phyloP scores from a whole-genome alignment of 2,797 vertebrate genomes.

The Halcyon chelicuti region DNA sequence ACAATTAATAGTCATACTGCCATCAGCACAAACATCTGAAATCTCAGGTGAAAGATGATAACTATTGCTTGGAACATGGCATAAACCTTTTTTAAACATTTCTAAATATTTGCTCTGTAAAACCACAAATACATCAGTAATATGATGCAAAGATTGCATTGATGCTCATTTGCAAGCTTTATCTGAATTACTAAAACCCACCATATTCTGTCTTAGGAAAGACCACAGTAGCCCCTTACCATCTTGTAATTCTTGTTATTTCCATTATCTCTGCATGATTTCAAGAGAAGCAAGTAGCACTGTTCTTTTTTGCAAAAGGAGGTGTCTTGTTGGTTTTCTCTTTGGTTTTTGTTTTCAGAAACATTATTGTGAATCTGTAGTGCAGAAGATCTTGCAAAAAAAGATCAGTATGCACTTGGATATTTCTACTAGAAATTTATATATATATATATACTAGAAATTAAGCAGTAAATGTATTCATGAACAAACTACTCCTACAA shows the following conservation, averaged over 20 bases:
- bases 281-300: no score
- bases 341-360: background rate
- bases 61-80: background rate
- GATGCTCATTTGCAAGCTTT: background rate
- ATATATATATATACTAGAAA: background rate
- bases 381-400: background rate
- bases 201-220: background rate
- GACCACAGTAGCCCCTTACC: background rate
- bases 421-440: background rate
- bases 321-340: background rate
- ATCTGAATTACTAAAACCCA: background rate
- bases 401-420: rapidly evolving
- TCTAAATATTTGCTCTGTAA: background rate
- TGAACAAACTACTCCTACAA: background rate
- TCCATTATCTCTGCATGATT: background rate
- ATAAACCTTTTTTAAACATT: background rate
- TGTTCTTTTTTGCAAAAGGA: background rate
- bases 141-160: background rate
- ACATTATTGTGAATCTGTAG: background rate
- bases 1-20: background rate
- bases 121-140: background rate
- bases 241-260: background rate
- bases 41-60: background rate
- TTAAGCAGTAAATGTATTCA: background rate
- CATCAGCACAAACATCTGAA: background rate